Percentiles rank a stretch among this genome's conserved stretches.
These are phyloP conservation scores for Neodiprion fabricii DNA, from an alignment of 1,140 invertebrate species.

Conservation along the genomic window DNA sequence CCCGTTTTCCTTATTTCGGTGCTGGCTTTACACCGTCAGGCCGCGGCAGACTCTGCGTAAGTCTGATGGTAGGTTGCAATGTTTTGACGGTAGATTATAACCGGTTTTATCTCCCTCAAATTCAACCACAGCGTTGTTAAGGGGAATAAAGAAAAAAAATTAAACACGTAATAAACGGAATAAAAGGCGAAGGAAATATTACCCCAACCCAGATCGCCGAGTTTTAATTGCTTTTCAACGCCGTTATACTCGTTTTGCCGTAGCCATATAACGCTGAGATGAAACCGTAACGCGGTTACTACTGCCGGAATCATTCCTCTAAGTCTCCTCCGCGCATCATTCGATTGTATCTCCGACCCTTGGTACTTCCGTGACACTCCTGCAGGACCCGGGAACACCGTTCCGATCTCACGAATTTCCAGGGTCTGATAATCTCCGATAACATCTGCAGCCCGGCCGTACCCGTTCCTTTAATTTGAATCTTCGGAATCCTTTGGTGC, in stretches of 20 bases:
- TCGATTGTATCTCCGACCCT: not conserved
- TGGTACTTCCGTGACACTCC: not conserved
- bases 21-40: too few species aligned
- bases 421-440: not conserved
- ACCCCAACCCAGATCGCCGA: too few species aligned
- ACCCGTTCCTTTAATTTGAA: not conserved
- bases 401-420: not conserved
- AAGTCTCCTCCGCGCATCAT: not conserved
- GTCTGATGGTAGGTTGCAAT: too few species aligned
- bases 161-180: too few species aligned
- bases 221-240: too few species aligned
- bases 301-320: not conserved
- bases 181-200: too few species aligned
- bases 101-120: too few species aligned
- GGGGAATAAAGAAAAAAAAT: too few species aligned
- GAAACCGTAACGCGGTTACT: not conserved
- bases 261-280: not conserved
- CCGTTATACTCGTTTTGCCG: too few species aligned
- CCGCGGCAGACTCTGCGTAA: too few species aligned
- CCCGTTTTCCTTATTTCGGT: not conserved
- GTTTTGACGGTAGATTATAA: too few species aligned
- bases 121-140: too few species aligned
- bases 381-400: not conserved
- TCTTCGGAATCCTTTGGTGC: not conserved
- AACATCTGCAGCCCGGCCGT: not conserved